Evolutionary conservation across 2,888 invertebrate genomes (phyloP).

Genomic region (Clostera curtula): DNA sequence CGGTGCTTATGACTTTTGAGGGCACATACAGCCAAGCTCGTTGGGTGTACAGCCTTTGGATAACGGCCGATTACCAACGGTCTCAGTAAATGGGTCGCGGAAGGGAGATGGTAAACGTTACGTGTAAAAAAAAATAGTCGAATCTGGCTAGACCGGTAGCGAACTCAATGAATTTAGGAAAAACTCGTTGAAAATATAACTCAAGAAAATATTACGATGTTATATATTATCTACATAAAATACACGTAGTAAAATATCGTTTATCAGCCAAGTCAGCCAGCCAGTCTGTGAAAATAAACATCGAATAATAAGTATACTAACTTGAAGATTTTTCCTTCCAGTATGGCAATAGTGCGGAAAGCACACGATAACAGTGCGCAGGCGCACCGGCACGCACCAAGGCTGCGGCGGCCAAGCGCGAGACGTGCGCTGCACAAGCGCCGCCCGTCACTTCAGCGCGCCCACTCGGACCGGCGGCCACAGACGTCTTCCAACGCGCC

Average conservation of each 20-base stretch:
- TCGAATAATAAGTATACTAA: conserved; percentile 28
- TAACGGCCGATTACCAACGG: too few relatives aligned
- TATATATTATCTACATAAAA: too few relatives aligned
- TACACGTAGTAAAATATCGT: conserved; percentile 1
- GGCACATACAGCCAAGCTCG: too few relatives aligned
- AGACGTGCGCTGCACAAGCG: conserved; percentile 62
- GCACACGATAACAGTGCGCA: conserved; percentile 55
- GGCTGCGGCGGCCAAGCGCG: conserved; percentile 56
- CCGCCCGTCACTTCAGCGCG: conserved; percentile 36
- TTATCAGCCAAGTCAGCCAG: not conserved
- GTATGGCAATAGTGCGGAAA: conserved; percentile 73
- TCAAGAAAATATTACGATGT: too few relatives aligned
- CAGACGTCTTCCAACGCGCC: conserved; percentile 80
- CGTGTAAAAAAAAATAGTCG: too few relatives aligned
- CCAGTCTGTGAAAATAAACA: not conserved
- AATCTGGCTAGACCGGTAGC: too few relatives aligned
- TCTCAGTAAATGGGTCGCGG: too few relatives aligned
- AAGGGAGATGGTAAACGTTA: too few relatives aligned
- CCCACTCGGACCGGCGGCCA: conserved; percentile 14
- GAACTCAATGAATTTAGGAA: too few relatives aligned
- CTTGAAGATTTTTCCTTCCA: conserved; percentile 78
- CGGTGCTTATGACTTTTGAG: too few relatives aligned
- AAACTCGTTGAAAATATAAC: too few relatives aligned
- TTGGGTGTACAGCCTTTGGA: too few relatives aligned
- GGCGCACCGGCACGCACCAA: conserved; percentile 55